Evolutionary conservation across 2,797 vertebrate genomes (phyloP).

Genomic region (Pseudocheirus occidentalis): DNA sequence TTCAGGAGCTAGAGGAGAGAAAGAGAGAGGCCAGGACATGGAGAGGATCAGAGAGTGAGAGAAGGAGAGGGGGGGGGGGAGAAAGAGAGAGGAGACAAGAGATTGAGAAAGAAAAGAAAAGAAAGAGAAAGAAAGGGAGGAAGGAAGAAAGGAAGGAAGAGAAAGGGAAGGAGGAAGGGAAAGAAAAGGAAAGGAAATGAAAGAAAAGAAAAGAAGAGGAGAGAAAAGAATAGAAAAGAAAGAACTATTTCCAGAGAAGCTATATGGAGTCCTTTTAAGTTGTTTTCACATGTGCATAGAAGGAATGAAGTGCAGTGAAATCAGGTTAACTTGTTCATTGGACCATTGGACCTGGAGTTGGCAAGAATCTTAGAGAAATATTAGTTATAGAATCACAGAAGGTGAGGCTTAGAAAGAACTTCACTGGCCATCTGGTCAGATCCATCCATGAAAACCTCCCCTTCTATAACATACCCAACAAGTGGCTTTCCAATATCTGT

Average conservation of each 20-base stretch:
- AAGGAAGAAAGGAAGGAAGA: neutral
- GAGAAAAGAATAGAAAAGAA: no score
- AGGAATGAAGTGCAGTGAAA: neutral
- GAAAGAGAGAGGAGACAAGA: accelerated
- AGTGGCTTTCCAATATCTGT: neutral
- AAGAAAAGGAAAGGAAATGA: no score
- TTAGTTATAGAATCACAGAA: neutral
- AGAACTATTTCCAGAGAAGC: neutral
- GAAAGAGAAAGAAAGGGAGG: neutral
- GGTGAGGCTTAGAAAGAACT: neutral
- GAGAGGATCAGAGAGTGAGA: neutral
- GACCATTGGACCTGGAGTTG: neutral
- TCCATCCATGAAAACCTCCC: neutral
- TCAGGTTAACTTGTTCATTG: neutral
- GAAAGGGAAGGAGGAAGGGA: accelerated
- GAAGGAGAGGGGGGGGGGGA: no score
- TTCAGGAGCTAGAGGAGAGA: neutral
- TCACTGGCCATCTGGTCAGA: neutral
- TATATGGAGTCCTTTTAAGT: neutral
- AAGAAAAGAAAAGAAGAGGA: no score
- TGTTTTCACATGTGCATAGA: neutral
- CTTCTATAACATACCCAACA: neutral
- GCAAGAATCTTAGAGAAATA: neutral
- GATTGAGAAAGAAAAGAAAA: accelerated
- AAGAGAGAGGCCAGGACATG: neutral